Conservation (phyloP, 2,113 vertebrate species). For the Octodon degus region DNA sequence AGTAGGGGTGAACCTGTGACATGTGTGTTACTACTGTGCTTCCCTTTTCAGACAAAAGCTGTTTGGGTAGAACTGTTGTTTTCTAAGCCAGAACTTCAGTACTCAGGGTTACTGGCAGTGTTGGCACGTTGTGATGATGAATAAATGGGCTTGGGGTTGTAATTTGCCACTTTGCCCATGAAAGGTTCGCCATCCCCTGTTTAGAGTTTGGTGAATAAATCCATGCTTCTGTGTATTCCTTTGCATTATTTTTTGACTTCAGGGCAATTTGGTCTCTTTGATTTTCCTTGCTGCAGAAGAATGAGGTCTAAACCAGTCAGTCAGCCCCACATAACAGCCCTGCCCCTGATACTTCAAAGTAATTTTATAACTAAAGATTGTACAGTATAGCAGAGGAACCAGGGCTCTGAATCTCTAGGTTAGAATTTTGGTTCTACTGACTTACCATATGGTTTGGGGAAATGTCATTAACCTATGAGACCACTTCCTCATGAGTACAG, state of each 20-base stretch:
- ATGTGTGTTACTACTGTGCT: background rate
- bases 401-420: background rate
- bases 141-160: background rate
- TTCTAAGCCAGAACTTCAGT: background rate
- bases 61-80: background rate
- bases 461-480: background rate
- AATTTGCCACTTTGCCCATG: background rate
- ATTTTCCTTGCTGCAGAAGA: constrained; percentile 6
- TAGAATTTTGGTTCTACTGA: constrained; percentile 8
- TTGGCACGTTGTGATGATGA: background rate
- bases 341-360: background rate
- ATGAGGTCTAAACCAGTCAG: background rate
- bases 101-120: background rate
- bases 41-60: background rate
- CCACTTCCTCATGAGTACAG: background rate
- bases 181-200: background rate
- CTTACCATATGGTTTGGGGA: background rate
- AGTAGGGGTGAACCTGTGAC: background rate
- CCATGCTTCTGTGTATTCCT: background rate
- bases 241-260: constrained; percentile 6
- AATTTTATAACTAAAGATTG: background rate
- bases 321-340: background rate
- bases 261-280: background rate
- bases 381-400: background rate
- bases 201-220: background rate